Base-by-base conservation (phyloP, 2,888 invertebrate species). In the Lamellibrachia satsuma region DNA sequence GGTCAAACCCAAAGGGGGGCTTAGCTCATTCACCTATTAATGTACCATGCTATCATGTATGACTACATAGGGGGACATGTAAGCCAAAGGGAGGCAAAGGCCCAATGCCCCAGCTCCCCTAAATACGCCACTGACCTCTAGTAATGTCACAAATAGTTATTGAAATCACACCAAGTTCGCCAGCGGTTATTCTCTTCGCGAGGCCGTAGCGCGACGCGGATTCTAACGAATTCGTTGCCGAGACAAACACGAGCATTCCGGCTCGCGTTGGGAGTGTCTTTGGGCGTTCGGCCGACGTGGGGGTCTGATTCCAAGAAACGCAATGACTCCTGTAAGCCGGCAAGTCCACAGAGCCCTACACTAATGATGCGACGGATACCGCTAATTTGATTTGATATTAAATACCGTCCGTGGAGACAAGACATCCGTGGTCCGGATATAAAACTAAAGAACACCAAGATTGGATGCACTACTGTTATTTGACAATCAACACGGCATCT, bases 351-450 rank as follows among this genome's bases (percentile, higher is more conserved):
- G 75, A 15, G 75, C n/a, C 75, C 15, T 11, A 6, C 22, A n/a
- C 75, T 75, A 75, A 75, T 75, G 75, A 75, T 75, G 75, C 22
- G 75, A 4, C 15, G 75, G 75, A 75, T 75, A 15, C 75, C 3
- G 75, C 75, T 75, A 75, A 75, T 75, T 75, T 75, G 75, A 75
- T 75, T 75, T 75, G 75, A 75, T 75, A 75, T 75, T 75, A 75
- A 75, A 75, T 75, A n/a, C 22, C 75, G 75, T 75, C 75, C 75
- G n/a, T 22, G 1, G 75, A 75, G 75, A 75, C 75, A n/a, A 1
- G 22, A 4, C 15, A 75, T 75, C 22, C 75, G 75, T 22, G 75
- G 75, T 22, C 2, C 75, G 75, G 75, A 75, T 75, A n/a, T 75
- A 22, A 75, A 22, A 75, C 15, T 75, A 75, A 75, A 75, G 75